Conservation (phyloP, 2,888 invertebrate genomes). For the Agelastica alni region DNA sequence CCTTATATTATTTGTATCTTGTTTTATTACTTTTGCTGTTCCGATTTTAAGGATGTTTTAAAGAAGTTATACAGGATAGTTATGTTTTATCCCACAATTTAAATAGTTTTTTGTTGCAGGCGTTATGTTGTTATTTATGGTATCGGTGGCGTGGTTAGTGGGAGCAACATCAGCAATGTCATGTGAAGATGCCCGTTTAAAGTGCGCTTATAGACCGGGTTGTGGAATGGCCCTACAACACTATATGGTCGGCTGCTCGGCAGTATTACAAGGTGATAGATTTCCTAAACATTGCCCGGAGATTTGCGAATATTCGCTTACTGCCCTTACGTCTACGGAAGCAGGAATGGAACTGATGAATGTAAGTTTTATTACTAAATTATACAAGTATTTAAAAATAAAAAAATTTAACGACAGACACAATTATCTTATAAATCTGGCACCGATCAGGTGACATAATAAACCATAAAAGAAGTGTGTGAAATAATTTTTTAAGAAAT, state of each 20-base stretch:
- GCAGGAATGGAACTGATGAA: conserved; percentile 79
- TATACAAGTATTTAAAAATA: too few relatives aligned
- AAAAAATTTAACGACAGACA: too few relatives aligned
- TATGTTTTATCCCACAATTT: too few relatives aligned
- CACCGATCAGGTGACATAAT: too few relatives aligned
- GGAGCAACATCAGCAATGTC: conserved; percentile 46
- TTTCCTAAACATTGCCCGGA: conserved; percentile 65
- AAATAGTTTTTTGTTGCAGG: conserved; percentile 36
- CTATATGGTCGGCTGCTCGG: conserved; percentile 75
- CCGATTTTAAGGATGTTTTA: too few relatives aligned
- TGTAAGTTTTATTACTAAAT: too few relatives aligned
- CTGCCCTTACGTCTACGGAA: conserved; percentile 77
- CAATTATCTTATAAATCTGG: too few relatives aligned
- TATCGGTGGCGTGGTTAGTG: conserved; percentile 51
- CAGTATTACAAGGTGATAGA: conserved; percentile 63
- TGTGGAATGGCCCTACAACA: conserved; percentile 78
- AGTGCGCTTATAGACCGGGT: conserved; percentile 75
- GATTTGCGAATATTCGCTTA: conserved; percentile 75
- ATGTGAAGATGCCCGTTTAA: conserved; percentile 71
- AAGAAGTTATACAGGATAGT: too few relatives aligned
- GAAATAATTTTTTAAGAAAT: too few relatives aligned
- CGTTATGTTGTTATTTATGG: conserved; percentile 56
- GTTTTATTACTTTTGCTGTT: too few relatives aligned
- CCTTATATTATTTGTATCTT: too few relatives aligned
- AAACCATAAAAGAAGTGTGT: too few relatives aligned